Evolutionary conservation across 2,797 vertebrate species (phyloP).

Genomic region (Chelmon rostratus): DNA sequence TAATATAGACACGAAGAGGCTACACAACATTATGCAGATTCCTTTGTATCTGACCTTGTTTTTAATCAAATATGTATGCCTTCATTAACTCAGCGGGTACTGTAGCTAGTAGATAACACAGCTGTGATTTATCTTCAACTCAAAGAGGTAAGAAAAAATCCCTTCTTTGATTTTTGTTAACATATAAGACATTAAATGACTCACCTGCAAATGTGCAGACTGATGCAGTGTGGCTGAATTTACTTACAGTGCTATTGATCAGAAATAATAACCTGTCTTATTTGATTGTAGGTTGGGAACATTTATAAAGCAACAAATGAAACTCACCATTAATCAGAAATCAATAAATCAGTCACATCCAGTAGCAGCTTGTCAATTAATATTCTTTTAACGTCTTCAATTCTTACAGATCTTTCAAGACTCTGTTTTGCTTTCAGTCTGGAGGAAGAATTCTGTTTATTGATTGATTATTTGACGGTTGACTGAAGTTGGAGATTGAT

Average conservation of each 20-base stretch:
- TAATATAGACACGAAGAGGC: not conserved
- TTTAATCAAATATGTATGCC: not conserved
- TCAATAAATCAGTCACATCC: not conserved
- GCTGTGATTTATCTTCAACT: slow-evolving; percentile 14
- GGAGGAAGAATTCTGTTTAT: not conserved
- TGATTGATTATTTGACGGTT: not conserved
- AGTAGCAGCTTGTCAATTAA: not conserved
- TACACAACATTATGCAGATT: not conserved
- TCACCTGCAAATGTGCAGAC: not conserved
- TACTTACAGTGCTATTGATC: not conserved
- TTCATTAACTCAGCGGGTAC: not conserved
- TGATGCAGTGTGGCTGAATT: not conserved
- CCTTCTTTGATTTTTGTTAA: not conserved
- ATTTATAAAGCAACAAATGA: not conserved
- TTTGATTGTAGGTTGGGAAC: not conserved
- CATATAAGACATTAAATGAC: not conserved
- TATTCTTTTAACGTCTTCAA: not conserved
- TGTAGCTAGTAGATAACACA: not conserved
- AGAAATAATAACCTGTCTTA: not conserved
- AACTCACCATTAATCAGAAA: not conserved
- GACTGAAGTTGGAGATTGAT: not conserved
- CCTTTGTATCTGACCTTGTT: slow-evolving; percentile 9
- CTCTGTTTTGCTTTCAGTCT: not conserved
- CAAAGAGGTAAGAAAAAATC: slow-evolving; percentile 30
- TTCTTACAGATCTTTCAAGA: not conserved